These are phyloP conservation scores for Seison nebaliae DNA, from an alignment of 1,140 invertebrate genomes.

Conservation along the genomic window DNA sequence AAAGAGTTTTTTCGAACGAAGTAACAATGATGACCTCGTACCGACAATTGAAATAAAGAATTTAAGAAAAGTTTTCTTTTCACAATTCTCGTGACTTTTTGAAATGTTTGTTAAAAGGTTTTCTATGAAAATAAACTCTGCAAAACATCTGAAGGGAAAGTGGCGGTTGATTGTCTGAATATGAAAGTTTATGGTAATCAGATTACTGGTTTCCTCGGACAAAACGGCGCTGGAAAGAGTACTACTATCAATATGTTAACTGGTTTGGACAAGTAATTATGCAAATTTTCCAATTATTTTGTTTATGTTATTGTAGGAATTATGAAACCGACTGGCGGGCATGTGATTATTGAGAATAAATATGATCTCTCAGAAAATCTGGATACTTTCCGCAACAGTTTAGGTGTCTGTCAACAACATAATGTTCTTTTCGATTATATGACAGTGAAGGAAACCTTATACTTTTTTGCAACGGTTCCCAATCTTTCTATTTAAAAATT, in stretches of 20 bases:
- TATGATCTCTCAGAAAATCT: conserved; percentile 17
- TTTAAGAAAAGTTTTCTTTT: conserved; percentile 5
- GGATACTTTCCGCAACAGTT: conserved; percentile 17
- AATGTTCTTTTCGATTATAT: conserved; percentile 24
- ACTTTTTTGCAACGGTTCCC: too few species aligned
- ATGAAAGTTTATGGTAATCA: conserved; percentile 36
- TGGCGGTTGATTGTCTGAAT: conserved; percentile 8
- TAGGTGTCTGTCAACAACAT: conserved; percentile 25
- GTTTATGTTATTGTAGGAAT: too few species aligned
- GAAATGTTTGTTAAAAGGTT: conserved; percentile 7
- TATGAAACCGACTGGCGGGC: conserved; percentile 23
- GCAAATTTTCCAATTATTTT: too few species aligned
- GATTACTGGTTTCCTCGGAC: conserved; percentile 57
- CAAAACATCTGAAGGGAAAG: conserved; percentile 2
- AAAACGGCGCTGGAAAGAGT: conserved; percentile 46
- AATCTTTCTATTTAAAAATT: too few species aligned
- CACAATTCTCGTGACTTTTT: conserved; percentile 1
- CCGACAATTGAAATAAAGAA: too few species aligned
- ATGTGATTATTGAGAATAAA: conserved; percentile 20
- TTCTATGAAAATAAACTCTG: conserved; percentile 2
- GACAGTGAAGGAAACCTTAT: conserved; percentile 21
- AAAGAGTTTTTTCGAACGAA: too few species aligned
- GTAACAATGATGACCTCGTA: too few species aligned
- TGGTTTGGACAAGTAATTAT: too few species aligned
- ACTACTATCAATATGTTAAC: conserved; percentile 28